Conservation (phyloP, 2,888 invertebrate species). For the Eucriotettix oculatus region DNA sequence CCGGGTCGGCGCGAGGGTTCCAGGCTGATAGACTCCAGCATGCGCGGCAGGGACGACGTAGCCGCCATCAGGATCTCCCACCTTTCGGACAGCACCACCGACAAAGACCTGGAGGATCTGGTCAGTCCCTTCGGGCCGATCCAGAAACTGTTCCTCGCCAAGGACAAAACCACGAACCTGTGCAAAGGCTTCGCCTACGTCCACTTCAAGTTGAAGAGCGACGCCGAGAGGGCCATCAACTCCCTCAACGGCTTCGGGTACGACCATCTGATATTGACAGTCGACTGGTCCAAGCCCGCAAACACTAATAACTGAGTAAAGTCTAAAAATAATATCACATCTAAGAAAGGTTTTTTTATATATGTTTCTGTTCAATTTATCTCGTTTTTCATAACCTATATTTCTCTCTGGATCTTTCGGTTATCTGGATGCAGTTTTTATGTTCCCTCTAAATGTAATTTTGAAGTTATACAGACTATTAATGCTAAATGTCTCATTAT, state of each 20-base stretch:
- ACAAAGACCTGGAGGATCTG: constrained; percentile 87
- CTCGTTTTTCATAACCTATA: too few species aligned
- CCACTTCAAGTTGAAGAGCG: constrained; percentile 80
- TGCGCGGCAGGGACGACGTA: constrained; percentile 53
- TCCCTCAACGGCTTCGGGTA: constrained; percentile 86
- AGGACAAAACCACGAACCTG: constrained; percentile 73
- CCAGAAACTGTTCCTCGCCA: constrained; percentile 86
- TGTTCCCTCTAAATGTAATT: too few species aligned
- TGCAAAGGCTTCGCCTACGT: constrained; percentile 98
- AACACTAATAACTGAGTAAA: constrained; percentile 12
- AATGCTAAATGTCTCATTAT: too few species aligned
- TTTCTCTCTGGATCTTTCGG: too few species aligned
- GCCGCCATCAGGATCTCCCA: constrained; percentile 95
- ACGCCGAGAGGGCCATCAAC: constrained; percentile 83
- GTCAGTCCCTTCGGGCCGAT: constrained; percentile 89
- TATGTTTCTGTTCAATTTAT: too few species aligned
- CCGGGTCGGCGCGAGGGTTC: constrained; percentile 76
- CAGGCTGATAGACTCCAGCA: constrained; percentile 45
- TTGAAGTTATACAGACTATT: too few species aligned
- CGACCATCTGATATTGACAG: constrained; percentile 92
- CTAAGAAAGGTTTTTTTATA: too few species aligned
- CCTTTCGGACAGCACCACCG: constrained; percentile 87
- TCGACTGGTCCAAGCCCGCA: constrained; percentile 96
- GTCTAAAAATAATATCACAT: too few species aligned
- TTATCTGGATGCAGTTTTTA: too few species aligned